Evolutionary conservation across 2,888 invertebrate genomes (phyloP).

Genomic region (Glyphotaelius pellucidus): DNA sequence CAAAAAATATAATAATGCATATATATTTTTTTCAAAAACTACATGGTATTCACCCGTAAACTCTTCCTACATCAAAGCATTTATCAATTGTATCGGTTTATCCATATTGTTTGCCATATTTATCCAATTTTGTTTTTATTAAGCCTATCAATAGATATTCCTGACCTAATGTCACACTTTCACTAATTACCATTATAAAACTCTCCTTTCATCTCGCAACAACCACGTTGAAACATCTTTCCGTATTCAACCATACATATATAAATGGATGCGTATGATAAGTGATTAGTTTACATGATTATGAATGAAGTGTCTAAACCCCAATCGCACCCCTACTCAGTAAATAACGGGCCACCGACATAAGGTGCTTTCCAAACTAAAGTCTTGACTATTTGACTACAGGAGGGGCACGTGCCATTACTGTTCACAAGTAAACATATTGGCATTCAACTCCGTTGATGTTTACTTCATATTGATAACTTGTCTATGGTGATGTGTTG

Average conservation of each 20-base stretch:
- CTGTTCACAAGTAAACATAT: neutral
- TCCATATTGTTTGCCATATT: no score
- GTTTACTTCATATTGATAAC: slow-evolving; percentile 18
- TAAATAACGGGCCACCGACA: neutral
- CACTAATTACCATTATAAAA: no score
- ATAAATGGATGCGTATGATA: neutral
- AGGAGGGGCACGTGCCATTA: neutral
- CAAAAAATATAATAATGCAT: no score
- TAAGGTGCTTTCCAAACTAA: neutral
- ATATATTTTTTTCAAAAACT: no score
- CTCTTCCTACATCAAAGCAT: no score
- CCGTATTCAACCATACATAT: neutral
- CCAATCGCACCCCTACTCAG: neutral
- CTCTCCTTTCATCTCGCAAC: no score
- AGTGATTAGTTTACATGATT: neutral
- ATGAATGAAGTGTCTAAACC: neutral
- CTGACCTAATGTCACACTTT: no score
- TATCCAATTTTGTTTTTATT: no score
- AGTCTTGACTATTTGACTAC: slow-evolving; percentile 6
- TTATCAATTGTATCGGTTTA: no score
- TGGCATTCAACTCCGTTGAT: slow-evolving; percentile 8
- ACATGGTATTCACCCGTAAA: no score
- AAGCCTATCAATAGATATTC: no score
- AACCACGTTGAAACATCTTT: no score
- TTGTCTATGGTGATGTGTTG: neutral